Evolutionary conservation across 2,888 invertebrate genomes (phyloP), one percentile per base, ranked within the genome.

Genomic region (Nymphalis c-album): DNA sequence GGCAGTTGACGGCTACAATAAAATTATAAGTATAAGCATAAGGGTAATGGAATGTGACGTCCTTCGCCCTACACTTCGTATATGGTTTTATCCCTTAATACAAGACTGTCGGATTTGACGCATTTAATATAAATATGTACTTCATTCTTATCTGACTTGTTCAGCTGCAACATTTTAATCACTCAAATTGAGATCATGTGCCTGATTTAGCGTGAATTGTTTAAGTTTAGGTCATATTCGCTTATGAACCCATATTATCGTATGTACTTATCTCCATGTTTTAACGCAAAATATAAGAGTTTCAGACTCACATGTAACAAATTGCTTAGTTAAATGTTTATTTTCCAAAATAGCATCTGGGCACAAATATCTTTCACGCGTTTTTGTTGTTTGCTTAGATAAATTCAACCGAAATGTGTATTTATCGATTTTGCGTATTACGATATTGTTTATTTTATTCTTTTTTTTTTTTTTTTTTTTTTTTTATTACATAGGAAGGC

Each of bases 31-130:
- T 67, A 70, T 63, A 63, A 64, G 82, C 82, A 86, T 86, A n/a
- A n/a, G 81, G 84, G 78, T 83, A 82, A 76, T 77, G 74, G 77
- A 77, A 80, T 81, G 82, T 64, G 63, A 67, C 80, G 82, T 80
- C 83, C 83, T 82, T 82, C 65, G 62, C 55, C 63, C 60, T 48
- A 18, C 20, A 60, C 65, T 55, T 59, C 35, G 17, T 64, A 59
- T 61, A 48, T 18, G 48, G 2, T 35, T 60, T 20, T 55, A 45
- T 40, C 40, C 35, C 40, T 10, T 40, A 31, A 48, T 61, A 22
- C 31, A 18, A 47, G 16, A n/a, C 17, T 64, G 22, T 53, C 60
- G 60, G 31, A 31, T 22, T 35, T 53, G 35, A 48, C 48, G 40
- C n/a, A 35, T 47, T n/a, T 81, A 84, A 83, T 78, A 77, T 76